These are phyloP conservation scores for Alcedo atthis DNA, from an alignment of 2,797 vertebrate species.

Conservation along the genomic window DNA sequence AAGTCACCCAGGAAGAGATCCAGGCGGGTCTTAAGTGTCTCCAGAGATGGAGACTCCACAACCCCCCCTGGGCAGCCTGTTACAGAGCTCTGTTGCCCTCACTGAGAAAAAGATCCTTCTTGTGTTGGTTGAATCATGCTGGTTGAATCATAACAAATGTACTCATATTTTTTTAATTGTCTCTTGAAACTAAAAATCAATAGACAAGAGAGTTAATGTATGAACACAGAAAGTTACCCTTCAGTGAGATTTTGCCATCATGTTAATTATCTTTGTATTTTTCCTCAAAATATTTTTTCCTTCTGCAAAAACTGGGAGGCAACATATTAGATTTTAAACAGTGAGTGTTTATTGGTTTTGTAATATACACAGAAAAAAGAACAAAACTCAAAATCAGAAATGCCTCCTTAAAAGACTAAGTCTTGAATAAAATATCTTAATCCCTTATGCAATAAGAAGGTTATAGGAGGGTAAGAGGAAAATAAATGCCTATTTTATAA, in stretches of 20 bases:
- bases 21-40: no score
- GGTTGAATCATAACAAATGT: not conserved
- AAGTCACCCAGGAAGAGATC: no score
- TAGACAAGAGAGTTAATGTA: not conserved
- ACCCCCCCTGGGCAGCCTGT: no score
- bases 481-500: not conserved
- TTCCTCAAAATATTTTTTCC: not conserved
- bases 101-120: no score
- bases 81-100: no score
- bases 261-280: not conserved
- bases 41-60: no score
- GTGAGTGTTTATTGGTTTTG: not conserved
- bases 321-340: not conserved
- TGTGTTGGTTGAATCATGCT: no score
- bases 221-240: not conserved
- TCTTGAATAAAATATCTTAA: not conserved
- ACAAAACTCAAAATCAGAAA: not conserved
- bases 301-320: not conserved
- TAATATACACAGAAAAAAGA: not conserved
- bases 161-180: not conserved
- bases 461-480: not conserved
- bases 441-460: not conserved
- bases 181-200: not conserved
- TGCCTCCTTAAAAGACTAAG: not conserved
- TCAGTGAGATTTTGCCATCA: not conserved